A percentile compares a stretch with the other conserved stretches of the same genome.
phyloP scores from a whole-genome alignment of 1,140 invertebrate species.

The Pristionchus pacificus region DNA sequence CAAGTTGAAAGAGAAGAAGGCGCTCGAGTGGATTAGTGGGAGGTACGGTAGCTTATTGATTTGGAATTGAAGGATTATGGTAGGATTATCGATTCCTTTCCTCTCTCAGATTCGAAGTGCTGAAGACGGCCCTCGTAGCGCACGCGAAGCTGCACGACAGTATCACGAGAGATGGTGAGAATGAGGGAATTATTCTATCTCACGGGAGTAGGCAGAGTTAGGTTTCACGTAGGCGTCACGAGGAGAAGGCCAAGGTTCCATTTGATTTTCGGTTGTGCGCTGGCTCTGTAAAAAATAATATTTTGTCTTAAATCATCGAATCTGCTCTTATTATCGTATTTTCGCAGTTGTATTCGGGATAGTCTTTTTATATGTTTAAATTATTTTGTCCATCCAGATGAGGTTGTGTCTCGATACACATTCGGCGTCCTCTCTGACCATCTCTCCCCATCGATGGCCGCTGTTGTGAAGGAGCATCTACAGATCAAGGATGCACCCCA shows the following conservation, averaged over 20 bases:
- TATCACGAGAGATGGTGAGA: conserved; percentile 8
- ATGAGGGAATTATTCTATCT: not conserved
- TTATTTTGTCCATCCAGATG: conserved; percentile 4
- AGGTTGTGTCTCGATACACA: conserved; percentile 14
- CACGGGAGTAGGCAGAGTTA: no score
- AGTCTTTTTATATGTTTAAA: no score
- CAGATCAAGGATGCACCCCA: conserved; percentile 14
- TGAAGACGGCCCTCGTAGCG: not conserved
- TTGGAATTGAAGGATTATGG: not conserved
- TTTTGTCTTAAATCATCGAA: no score
- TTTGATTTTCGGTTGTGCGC: no score
- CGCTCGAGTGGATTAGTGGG: conserved; percentile 12
- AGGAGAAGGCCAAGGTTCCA: no score
- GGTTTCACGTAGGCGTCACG: no score
- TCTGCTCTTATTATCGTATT: no score
- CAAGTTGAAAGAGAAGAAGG: conserved; percentile 15
- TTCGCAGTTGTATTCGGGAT: no score
- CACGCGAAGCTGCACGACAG: conserved; percentile 16
- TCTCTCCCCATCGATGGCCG: not conserved
- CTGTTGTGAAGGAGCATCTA: conserved; percentile 5
- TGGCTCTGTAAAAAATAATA: no score
- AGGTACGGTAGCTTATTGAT: not conserved
- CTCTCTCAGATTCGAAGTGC: conserved; percentile 3
- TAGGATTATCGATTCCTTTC: not conserved
- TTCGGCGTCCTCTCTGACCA: conserved; percentile 20